Evolutionary conservation across 2,888 invertebrate species (phyloP), one percentile per base, ranked within the genome.

Genomic region (Tinea pellionella): DNA sequence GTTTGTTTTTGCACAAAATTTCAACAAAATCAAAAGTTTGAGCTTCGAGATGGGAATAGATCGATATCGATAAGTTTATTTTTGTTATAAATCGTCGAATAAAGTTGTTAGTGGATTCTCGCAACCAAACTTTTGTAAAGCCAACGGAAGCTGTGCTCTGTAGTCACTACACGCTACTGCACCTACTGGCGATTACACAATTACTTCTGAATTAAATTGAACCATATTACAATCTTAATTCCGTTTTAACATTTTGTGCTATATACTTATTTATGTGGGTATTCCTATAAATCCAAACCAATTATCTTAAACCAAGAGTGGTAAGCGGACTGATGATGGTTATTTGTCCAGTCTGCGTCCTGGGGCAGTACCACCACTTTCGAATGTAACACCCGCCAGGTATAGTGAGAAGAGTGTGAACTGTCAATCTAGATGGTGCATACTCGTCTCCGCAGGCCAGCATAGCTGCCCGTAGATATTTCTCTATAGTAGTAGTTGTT

Each of bases 141-240:
- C 84, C 80, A 80, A 80, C 78, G 71, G 73, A 85, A 87, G 86
- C 84, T 68, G 81, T 80, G 79, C 81, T 80, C 80, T 80, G 80
- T 77, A 75, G 79, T 77, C 79, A 81, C 83, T 83, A 83, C 78
- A 78, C 78, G 78, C 83, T 85, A 85, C 79, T 67, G 69, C 73
- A 74, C 74, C 74, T 66, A 68, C 62, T 61, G 63, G 68, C 68
- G 68, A 67, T 62, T 67, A 66, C 62, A 67, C 65, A 30, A 62
- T 62, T 37, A 57, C 63, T 59, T 59, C 59, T 62, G 67, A 67
- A 66, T 68, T 67, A 67, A 67, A 66, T 67, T 57, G 57, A 57
- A 57, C 57, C 57, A 57, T 57, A 57, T 57, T 57, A 57, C 57
- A 57, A 57, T 57, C 29, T 24, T 24, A 2, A 37, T 37, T 37